Percentiles rank a stretch among this genome's conserved stretches.
Evolutionary conservation across 2,888 invertebrate genomes (phyloP).

Genomic region (Drosophila phalerata): DNA sequence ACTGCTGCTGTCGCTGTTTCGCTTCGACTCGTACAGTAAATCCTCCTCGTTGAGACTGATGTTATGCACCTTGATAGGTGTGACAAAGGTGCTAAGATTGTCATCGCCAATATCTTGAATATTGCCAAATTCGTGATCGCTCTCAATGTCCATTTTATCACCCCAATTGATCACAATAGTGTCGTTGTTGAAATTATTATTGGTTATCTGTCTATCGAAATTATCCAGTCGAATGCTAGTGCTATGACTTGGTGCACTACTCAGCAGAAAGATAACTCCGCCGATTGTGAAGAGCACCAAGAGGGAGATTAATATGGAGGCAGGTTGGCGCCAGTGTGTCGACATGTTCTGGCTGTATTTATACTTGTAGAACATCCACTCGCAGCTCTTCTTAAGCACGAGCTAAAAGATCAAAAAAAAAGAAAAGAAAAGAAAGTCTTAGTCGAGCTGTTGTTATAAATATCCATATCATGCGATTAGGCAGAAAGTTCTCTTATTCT

Average conservation of each 20-base stretch:
- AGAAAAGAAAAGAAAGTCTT: constrained; percentile 41
- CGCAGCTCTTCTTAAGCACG: constrained; percentile 80
- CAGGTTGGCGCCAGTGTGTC: constrained; percentile 77
- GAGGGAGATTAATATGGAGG: constrained; percentile 58
- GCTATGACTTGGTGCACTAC: constrained; percentile 30
- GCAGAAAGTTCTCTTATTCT: constrained; percentile 39
- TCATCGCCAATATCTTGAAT: constrained; percentile 74
- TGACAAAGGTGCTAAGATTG: constrained; percentile 86
- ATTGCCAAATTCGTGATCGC: constrained; percentile 47
- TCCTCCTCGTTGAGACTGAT: constrained; percentile 87
- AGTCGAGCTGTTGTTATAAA: constrained; percentile 5
- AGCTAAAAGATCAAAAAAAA: constrained; percentile 57
- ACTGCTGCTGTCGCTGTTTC: constrained; percentile 68
- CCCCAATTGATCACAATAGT: constrained; percentile 62
- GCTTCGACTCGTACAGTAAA: constrained; percentile 86
- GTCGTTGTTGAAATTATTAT: constrained; percentile 65
- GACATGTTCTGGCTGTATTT: constrained; percentile 82
- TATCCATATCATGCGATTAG: constrained; percentile 11
- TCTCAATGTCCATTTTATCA: constrained; percentile 65
- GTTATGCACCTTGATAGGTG: constrained; percentile 87
- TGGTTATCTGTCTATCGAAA: constrained; percentile 37
- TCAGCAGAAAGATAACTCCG: constrained; percentile 35
- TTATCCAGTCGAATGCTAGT: constrained; percentile 15
- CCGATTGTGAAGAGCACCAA: constrained; percentile 30
- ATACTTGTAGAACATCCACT: constrained; percentile 80